Base-by-base conservation (phyloP, 2,113 vertebrate genomes). In the Cinclus mexicanus region DNA sequence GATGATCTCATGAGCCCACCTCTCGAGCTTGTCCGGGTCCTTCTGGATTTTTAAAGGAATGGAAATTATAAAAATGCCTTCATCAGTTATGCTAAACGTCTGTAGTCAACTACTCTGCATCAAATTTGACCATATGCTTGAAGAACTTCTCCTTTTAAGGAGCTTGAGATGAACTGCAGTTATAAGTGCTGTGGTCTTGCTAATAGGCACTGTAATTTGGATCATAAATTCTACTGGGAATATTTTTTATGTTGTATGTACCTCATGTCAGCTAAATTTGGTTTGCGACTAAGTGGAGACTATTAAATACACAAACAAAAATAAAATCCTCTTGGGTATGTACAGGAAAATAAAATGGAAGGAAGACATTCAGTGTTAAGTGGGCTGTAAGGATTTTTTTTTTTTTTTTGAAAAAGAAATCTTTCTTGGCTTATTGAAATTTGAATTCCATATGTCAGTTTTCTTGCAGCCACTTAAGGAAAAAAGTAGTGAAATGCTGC, bases 401-500 rank as follows among this genome's bases (percentile, higher is more conserved):
- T 56, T 6, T 37, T 37, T 37, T 37, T 37, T 37, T 37, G 35
- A 37, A 37, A 0, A 57, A 33, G 1, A 35, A 5, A 1, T 50
- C 42, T 87, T 87, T 64, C 35, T 26, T 41, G 44, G 10, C 14
- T 65, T 63, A n/a, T 17, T 92, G 50, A 57, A 94, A 70, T 71
- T 49, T 52, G 7, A 64, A 26, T 85, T 83, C 35, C 14, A 0
- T 52, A 10, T 14, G 14, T 33, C 2, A 5, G 20, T 8, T 47
- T 94, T 22, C 29, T 81, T 10, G 41, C 41, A 87, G 26, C 11
- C 31, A 8, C 20, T 63, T n/a, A 12, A 53, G 39, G 39, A 69
- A 74, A 35, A 26, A 88, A 59, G 18, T 23, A 49, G 19, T 46
- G 75, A 92, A 71, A 59, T 80, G 28, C 64, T 91, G 61, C 94